Evolutionary conservation across 2,797 vertebrate species (phyloP).

Genomic region (Epinephelus coioides): DNA sequence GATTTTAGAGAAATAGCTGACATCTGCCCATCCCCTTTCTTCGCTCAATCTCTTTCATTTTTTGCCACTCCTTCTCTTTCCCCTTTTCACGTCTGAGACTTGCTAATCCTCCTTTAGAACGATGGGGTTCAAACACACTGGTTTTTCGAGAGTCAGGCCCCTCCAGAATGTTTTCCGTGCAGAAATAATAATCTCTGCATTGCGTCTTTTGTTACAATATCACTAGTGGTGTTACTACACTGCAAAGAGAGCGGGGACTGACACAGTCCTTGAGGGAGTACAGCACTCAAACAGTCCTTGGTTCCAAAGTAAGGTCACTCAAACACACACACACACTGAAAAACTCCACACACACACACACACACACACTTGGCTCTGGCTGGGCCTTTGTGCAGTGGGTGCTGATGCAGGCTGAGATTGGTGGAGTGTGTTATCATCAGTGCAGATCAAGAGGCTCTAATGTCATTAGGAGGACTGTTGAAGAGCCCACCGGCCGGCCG

Average conservation of each 20-base stretch:
- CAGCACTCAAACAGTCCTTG: conserved; percentile 63
- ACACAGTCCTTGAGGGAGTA: conserved; percentile 51
- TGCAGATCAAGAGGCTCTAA: conserved; percentile 76
- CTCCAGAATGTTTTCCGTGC: conserved; percentile 17
- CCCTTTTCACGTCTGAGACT: conserved; percentile 54
- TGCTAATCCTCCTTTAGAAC: conserved; percentile 53
- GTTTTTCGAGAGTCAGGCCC: conserved; percentile 44
- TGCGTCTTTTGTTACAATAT: conserved; percentile 46
- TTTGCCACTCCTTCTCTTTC: conserved; percentile 50
- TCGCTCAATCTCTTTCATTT: conserved; percentile 54
- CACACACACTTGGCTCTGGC: conserved; percentile 44
- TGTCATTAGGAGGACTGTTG: conserved; percentile 76
- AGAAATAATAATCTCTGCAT: conserved; percentile 52
- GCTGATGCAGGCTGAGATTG: conserved; percentile 66
- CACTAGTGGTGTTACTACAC: conserved; percentile 7
- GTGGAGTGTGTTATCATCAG: conserved; percentile 71
- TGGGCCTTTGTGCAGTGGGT: conserved; percentile 49
- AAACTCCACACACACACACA: conserved; percentile 13
- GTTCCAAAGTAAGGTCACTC: conserved; percentile 60
- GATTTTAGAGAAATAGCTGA: conserved; percentile 79
- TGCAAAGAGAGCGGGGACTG: conserved; percentile 24
- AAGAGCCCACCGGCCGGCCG: conserved; percentile 61
- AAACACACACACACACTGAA: conserved; percentile 17
- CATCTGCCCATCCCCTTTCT: conserved; percentile 78
- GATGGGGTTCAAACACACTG: conserved; percentile 36